Base-by-base conservation (phyloP, 2,113 vertebrate species). In the Dendrocopos noguchii region DNA sequence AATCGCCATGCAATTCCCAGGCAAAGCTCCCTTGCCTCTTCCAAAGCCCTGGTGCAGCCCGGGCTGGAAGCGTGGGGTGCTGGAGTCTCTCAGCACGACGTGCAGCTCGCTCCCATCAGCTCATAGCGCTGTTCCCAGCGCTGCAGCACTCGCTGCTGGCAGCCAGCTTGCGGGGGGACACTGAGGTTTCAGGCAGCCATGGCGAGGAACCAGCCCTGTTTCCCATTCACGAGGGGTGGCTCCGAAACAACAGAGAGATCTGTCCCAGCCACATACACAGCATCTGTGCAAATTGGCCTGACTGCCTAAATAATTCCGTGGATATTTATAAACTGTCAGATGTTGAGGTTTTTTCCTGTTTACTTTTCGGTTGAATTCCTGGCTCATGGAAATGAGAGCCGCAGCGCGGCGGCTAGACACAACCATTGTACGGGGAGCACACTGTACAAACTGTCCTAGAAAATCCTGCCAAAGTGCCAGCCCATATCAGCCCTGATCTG, bases 281-380 rank as follows among this genome's bases (percentile, higher is more conserved):
- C 93, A 96, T 96, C 96, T 95, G 92, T 94, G 95, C 89, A 92
- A 94, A 93, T 94, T 94, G 89, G 95, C 94, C 89, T 82, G 88
- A 80, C 86, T 87, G 95, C 94, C 93, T 94, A 95, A 95, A 95
- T 93, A 95, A 95, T 80, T 82, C 96, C 4, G 17, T 76, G 91
- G 86, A 84, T 97, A 96, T 96, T 96, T 96, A 97, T 96, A 96
- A 96, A 95, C 94, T 94, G 90, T 34, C 93, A 95, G 92, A 96
- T 89, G 94, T 94, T 15, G 95, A 93, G 90, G 72, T 96, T 97
- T 97, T 95, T 97, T 97, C 96, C 96, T 97, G 95, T 97, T 97
- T 97, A 97, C 95, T 96, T 97, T 97, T 97, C 94, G 96, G 95
- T 96, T 97, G 96, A 96, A 95, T 97, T 96, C 93, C 95, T 96